These are phyloP conservation scores for Atta colombica DNA, from an alignment of 1,140 invertebrate species.

Conservation along the genomic window DNA sequence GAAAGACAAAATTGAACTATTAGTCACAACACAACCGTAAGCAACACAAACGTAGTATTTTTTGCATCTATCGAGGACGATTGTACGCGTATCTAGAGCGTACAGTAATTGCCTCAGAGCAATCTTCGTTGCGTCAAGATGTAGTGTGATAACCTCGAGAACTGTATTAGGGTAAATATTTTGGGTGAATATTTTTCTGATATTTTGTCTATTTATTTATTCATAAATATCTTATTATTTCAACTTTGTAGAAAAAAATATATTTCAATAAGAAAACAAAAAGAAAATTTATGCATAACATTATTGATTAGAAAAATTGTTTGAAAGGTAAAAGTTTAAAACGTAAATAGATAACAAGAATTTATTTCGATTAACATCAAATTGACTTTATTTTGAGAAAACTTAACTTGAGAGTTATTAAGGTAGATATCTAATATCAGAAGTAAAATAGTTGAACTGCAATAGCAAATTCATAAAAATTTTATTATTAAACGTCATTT, in stretches of 20 bases:
- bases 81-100: not conserved
- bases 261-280: not conserved
- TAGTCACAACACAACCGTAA: not conserved
- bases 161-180: not conserved
- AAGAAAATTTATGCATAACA: not conserved
- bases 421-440: not conserved
- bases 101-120: not conserved
- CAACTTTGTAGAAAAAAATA: not conserved
- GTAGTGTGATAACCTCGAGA: not conserved
- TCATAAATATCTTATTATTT: slow-evolving; percentile 9
- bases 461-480: not conserved
- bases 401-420: not conserved
- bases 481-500: not conserved
- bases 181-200: not conserved
- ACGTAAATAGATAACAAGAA: not conserved
- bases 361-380: not conserved
- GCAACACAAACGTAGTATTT: not conserved
- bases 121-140: not conserved
- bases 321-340: not conserved
- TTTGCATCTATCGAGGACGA: not conserved
- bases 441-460: not conserved
- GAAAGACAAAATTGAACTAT: not conserved
- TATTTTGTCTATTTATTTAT: not conserved
- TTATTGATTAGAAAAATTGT: not conserved
- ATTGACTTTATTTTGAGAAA: not conserved